Percentiles rank a stretch among this genome's conserved stretches.
Conservation (phyloP, 2,113 vertebrate species). For the Malaclemys terrapin region DNA sequence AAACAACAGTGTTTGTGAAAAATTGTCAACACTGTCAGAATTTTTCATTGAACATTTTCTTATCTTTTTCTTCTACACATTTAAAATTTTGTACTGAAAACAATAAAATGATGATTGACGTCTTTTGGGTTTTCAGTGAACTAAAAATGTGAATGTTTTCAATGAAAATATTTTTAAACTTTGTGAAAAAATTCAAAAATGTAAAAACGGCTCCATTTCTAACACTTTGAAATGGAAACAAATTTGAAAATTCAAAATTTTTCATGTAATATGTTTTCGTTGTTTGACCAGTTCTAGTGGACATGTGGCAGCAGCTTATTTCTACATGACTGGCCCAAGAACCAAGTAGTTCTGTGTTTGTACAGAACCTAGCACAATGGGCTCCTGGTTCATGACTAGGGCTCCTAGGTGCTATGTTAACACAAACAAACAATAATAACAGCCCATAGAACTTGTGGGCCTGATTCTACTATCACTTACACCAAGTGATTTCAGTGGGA, state of each 20-base stretch:
- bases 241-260: background rate
- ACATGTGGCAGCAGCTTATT: background rate
- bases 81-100: background rate
- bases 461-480: background rate
- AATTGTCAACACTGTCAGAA: background rate
- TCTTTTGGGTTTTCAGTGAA: background rate
- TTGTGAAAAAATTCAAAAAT: background rate
- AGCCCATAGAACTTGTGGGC: too few species aligned
- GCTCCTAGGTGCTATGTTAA: background rate
- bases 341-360: background rate
- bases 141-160: background rate
- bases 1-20: background rate
- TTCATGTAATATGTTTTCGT: background rate
- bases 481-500: background rate
- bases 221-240: background rate
- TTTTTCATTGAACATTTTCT: background rate
- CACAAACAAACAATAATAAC: too few species aligned
- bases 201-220: background rate
- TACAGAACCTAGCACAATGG: background rate
- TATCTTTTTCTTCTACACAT: background rate
- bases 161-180: background rate
- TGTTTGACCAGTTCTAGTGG: background rate
- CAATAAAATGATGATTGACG: background rate
- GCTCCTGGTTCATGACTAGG: background rate
- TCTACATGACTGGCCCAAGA: background rate